Percentiles rank a stretch among this genome's conserved stretches.
Evolutionary conservation across 2,888 invertebrate species (phyloP).

Genomic region (Lordiphosa andalusiaca): DNA sequence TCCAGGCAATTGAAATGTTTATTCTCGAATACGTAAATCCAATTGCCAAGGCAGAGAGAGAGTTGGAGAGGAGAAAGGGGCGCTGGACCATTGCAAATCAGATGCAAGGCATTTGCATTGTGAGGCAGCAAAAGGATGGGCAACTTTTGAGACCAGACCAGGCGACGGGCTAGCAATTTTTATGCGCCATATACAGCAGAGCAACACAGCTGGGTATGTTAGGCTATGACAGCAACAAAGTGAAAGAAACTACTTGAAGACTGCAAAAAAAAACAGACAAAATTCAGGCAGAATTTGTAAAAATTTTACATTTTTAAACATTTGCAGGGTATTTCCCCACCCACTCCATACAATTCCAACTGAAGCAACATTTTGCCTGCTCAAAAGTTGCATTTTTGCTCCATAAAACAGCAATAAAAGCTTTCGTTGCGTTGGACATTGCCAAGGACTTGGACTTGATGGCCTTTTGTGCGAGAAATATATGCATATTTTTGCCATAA

Average conservation of each 20-base stretch:
- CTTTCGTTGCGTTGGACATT: conserved; percentile 35
- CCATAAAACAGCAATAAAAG: conserved; percentile 68
- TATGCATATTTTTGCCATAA: too few species aligned
- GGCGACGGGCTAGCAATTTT: not conserved
- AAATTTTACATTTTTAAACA: too few species aligned
- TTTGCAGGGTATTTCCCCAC: not conserved
- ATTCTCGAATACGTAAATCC: conserved; percentile 66
- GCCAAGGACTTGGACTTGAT: conserved; percentile 33
- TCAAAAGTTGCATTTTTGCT: conserved; percentile 65
- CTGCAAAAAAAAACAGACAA: too few species aligned
- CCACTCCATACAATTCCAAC: conserved; percentile 51
- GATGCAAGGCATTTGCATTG: conserved; percentile 36
- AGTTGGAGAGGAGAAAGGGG: too few species aligned
- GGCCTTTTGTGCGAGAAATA: conserved; percentile 35
- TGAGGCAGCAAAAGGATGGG: conserved; percentile 17
- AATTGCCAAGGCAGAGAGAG: conserved; percentile 45
- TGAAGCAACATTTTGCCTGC: conserved; percentile 60
- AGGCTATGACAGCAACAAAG: not conserved
- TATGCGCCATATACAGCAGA: not conserved
- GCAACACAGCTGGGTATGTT: not conserved
- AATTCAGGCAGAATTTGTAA: too few species aligned
- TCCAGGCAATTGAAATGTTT: conserved; percentile 67
- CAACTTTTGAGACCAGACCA: conserved; percentile 4
- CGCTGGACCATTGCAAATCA: conserved; percentile 19
- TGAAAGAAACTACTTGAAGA: too few species aligned